Base-by-base conservation (phyloP, 2,113 vertebrate species). In the Dasyprocta punctata region DNA sequence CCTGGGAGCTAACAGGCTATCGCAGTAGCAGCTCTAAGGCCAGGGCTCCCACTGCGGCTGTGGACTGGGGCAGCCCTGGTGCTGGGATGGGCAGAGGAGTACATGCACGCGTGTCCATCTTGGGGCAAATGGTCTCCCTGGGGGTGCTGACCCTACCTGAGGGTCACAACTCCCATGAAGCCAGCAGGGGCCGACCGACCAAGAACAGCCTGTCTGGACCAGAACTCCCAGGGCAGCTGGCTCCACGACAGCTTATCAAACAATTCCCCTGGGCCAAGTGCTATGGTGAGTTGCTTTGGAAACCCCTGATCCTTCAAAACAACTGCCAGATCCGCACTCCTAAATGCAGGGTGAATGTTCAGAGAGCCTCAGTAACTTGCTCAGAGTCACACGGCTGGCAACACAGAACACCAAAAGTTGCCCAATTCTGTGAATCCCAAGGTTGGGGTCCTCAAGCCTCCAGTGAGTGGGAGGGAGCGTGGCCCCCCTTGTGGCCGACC, bases 251-350 rank as follows among this genome's bases (percentile, higher is more conserved):
- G 69, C 0, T 1, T 17, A 10, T n/a, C 47, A 5, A 14, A 22
- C 30, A 24, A 6, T 10, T 36, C 65, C 47, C 1, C 12, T 38
- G 38, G 41, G 38, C 69, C n/a, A 4, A 49, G 54, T 11, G 52
- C 77, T 38, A 2, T 0, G 0, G 67, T n/a, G n/a, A 58, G 26
- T 24, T 47, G 1, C 0, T 1, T 5, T 2, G 52, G 6, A 4
- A 19, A 63, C 9, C 61, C 28, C 26, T 0, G 54, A 1, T 16
- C 24, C 63, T 61, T 41, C 56, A 8, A 2, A 10, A 2, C 4
- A 8, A 1, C 60, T 17, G 3, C 3, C 33, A 36, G 19, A 1
- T 2, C 22, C 4, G 22, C 63, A 65, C 14, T 41, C 24, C 30
- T n/a, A 30, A 14, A 36, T 0, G 26, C 1, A 10, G 63, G 77